Evolutionary conservation across 92 coral and sea anemone genomes (phyloP), one percentile per base, ranked within the genome.

Genomic region (Phenganax stokvisi): DNA sequence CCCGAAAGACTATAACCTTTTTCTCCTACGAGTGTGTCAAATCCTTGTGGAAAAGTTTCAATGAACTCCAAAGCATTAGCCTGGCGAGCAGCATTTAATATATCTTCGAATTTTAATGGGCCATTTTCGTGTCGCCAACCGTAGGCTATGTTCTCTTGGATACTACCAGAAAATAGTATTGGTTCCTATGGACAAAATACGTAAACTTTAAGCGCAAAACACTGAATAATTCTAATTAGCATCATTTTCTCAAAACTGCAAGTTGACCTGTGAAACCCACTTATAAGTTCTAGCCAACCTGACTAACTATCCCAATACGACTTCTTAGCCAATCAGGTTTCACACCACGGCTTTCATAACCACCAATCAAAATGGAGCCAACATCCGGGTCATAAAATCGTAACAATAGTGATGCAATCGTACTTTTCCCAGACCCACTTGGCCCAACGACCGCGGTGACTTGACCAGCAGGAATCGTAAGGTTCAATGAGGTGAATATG

Each of bases 381-480:
- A 85, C 74, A 55, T 85, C 84, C 5, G 98, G 98, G 61, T 94
- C 98, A 85, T 94, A 94, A 56, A 94, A 87, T 13, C 98, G 91
- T 31, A 94, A 81, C 53, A 94, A 84, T 66, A 94, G 84, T 47
- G 92, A 76, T 6, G 97, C 89, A n/a, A 94, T 88, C 11, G 97
- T 91, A 51, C 98, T 94, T 86, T 94, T 94, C 11, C 98, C 98
- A 56, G 98, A 94, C 27, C 98, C 98, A 80, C 98, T 94, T 30
- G 97, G 97, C 11, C 98, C 98, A 55, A 94, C 98, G 11, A 94
- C 93, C 0, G 98, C 98, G 31, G 98, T 94, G 57, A 94, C 89
- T 10, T 93, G 87, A 67, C 97, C 97, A 0, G 94, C 91, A 7
- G 91, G 97, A 8, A 91, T 88, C 2, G 67, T 82, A 62, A 94